Evolutionary conservation across 2,888 invertebrate species (phyloP), one percentile per base, ranked within the genome.

Genomic region (Cephus pulcher): DNA sequence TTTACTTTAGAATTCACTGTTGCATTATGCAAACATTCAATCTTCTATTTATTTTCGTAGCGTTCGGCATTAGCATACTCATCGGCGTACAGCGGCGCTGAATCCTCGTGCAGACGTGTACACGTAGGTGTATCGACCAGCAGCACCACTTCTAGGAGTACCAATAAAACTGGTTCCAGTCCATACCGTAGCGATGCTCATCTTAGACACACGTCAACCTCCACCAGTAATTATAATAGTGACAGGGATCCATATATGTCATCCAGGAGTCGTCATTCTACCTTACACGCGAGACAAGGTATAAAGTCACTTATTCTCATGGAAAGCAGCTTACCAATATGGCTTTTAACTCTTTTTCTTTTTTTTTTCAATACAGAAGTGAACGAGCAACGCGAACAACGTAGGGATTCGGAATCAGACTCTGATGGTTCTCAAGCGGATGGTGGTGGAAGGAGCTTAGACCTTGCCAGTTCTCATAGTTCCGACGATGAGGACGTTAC

Each of bases 61-160:
- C 94, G 97, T 84, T 97, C 97, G 3, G 96, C 97, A 0, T 92
- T 97, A 82, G 96, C 97, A 0, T 97, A 97, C 89, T 95, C 97
- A 3, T 93, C 97, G 81, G 96, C 97, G 1, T 97, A 97, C 89
- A 95, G 96, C 80, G 94, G 94, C 88, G 94, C 95, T 69, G 94
- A 94, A 75, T 89, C 94, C 84, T 94, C 95, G 81, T 94, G 95
- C 35, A 93, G 94, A 69, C 92, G 95, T 83, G 92, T 97, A 75
- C 96, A 97, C 90, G 95, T 98, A 81, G 98, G 98, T 56, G 98
- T 98, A 85, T 98, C 98, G 15, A 97, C 98, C 0, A 98, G 98
- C 0, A 98, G 98, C 80, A 98, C 98, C 0, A 98, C 98, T 0
- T 98, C 98, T 1, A 93, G 98, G 82, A 98, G 98, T 40, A 98